Conservation (phyloP, 2,113 vertebrate species). For the Ochotona princeps region DNA sequence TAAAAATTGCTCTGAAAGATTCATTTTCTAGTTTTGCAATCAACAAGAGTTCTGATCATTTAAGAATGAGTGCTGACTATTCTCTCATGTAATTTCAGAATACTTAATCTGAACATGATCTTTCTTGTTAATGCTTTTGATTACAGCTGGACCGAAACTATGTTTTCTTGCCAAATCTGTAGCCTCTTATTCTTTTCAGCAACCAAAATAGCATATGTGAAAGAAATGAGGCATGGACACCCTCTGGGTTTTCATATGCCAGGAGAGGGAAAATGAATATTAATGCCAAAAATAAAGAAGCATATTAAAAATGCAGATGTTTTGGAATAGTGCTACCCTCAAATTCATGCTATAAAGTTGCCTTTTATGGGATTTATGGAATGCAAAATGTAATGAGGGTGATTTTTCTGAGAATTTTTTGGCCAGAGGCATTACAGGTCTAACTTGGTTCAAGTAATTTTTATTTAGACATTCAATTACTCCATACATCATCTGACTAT, state of each 20-base stretch:
- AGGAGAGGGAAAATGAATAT: constrained; percentile 61
- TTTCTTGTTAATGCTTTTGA: constrained; percentile 27
- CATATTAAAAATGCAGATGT: not conserved
- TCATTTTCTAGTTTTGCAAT: not conserved
- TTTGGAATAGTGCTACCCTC: not conserved
- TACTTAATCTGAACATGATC: not conserved
- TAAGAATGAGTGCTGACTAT: not conserved
- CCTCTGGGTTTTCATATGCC: constrained; percentile 55
- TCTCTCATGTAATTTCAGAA: not conserved
- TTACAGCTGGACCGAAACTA: not conserved
- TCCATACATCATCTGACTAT: not conserved
- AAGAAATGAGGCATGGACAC: constrained; percentile 49
- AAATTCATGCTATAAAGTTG: not conserved
- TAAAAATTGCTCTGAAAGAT: not conserved
- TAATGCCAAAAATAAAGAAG: constrained; percentile 1
- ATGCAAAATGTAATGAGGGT: not conserved
- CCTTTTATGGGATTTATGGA: not conserved
- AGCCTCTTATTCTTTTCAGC: constrained; percentile 51
- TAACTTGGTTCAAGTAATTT: constrained; percentile 1
- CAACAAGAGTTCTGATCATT: not conserved
- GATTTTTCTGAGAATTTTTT: constrained; percentile 16
- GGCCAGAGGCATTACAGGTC: not conserved
- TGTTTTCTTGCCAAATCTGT: not conserved
- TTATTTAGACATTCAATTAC: not conserved
- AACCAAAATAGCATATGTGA: constrained; percentile 63